Evolutionary conservation across 1,140 invertebrate genomes (phyloP), one percentile per base, ranked within the genome.

Genomic region (Bemisia tabaci): DNA sequence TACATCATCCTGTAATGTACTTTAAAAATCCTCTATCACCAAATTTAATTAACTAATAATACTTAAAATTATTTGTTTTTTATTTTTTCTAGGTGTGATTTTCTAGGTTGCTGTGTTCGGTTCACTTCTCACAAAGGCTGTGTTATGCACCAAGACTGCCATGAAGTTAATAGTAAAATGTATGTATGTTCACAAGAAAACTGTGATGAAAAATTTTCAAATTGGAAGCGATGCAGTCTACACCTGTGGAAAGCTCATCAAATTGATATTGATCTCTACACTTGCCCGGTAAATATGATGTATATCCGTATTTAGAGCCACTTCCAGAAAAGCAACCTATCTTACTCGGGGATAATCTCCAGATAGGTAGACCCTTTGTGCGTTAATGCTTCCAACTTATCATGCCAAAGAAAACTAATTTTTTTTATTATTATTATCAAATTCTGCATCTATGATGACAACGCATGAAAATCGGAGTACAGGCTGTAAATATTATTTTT

Each of bases 191-290:
- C 64, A n/a, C 64, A 68, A 65, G 63, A 63, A 39, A 22, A 67
- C 60, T 73, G 72, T 66, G 59, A 27, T 26, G 26, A 64, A 22
- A 48, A 26, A 9, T 71, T 70, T 62, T 5, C 64, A 17, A 69
- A 68, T 22, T 73, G 72, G 72, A 48, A 60, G 21, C 33, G 61
- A 21, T 72, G 71, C 64, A 60, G 69, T n/a, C 83, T 83, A 48
- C 90, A 92, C 76, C 76, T 91, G n/a, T 91, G 89, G 88, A 83
- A 83, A 59, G 72, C 79, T 0, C 90, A 92, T 74, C 77, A 81
- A 59, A 82, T 91, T 23, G 88, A 91, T 72, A 82, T 88, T 76
- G 89, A 91, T 73, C 75, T 91, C 27, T 84, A 84, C 67, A 81
- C 82, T 17, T 91, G 89, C 75, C 80, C 82, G 67, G 77, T 83